Percentiles rank a stretch among this genome's conserved stretches.
phyloP scores from a whole-genome alignment of 2,113 vertebrate genomes.

The Carollia perspicillata region DNA sequence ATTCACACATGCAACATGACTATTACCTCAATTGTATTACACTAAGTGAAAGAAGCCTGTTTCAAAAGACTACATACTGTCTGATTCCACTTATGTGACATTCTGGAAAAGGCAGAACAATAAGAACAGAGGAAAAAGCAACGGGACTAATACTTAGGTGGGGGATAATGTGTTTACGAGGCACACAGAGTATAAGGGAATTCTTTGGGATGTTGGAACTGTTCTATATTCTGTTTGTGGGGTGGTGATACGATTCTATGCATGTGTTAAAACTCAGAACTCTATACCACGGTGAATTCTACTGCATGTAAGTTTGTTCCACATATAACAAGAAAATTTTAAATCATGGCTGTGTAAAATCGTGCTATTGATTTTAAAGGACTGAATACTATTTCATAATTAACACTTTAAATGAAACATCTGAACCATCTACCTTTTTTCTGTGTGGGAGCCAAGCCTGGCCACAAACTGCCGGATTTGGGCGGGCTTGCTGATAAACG shows the following conservation, averaged over 20 bases:
- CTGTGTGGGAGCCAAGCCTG: conserved; percentile 85
- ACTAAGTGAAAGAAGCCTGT: background rate
- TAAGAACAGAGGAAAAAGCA: background rate
- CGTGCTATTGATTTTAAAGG: background rate
- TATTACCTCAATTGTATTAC: background rate
- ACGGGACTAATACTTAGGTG: background rate
- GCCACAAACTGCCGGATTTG: conserved; percentile 87
- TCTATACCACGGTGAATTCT: conserved; percentile 2
- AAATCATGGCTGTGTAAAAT: background rate
- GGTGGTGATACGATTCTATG: background rate
- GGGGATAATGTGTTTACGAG: background rate
- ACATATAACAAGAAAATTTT: background rate
- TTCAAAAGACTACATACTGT: background rate
- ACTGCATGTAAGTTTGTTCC: background rate
- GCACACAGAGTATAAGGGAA: background rate
- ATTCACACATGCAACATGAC: background rate
- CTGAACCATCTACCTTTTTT: conserved; percentile 90
- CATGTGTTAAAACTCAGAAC: background rate
- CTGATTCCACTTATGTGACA: background rate
- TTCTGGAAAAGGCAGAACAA: background rate
- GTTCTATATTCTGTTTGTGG: background rate
- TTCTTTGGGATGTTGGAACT: background rate
- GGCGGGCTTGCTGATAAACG: conserved; percentile 92
- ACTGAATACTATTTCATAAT: background rate
- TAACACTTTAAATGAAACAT: background rate